Evolutionary conservation across 2,888 invertebrate genomes (phyloP).

Genomic region (Polydrusus cervinus): DNA sequence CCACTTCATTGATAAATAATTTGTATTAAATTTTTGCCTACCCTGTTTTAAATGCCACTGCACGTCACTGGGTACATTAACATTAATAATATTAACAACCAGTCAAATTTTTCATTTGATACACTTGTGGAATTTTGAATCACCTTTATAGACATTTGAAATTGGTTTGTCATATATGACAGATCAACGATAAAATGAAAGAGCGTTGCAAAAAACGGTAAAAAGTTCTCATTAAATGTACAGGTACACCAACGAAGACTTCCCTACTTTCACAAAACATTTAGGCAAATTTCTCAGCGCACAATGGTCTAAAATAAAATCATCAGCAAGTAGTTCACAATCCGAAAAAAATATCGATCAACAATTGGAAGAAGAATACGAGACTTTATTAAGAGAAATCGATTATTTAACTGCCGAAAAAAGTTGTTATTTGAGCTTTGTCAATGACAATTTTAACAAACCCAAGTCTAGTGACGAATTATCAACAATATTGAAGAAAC

Average conservation of each 20-base stretch:
- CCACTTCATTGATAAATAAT: too few species aligned
- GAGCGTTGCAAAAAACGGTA: background rate
- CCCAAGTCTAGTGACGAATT: conserved; percentile 42
- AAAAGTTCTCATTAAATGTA: conserved; percentile 22
- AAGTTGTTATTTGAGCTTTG: conserved; percentile 39
- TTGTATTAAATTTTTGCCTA: too few species aligned
- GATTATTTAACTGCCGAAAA: conserved; percentile 43
- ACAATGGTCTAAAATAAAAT: conserved; percentile 45
- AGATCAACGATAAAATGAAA: background rate
- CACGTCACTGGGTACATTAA: too few species aligned
- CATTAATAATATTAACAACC: too few species aligned
- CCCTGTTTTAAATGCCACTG: too few species aligned
- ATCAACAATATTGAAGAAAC: conserved; percentile 37
- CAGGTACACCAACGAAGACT: conserved; percentile 33
- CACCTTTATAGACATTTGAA: background rate
- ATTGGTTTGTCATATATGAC: conserved; percentile 3
- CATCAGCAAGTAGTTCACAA: conserved; percentile 1
- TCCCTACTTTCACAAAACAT: conserved; percentile 35
- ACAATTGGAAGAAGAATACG: conserved; percentile 48
- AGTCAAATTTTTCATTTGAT: background rate
- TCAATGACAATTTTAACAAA: conserved; percentile 42
- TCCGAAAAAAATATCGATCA: conserved; percentile 33
- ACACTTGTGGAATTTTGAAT: too few species aligned
- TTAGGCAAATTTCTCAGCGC: conserved; percentile 36
- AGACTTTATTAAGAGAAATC: conserved; percentile 44